Conservation (phyloP, 1,140 invertebrate genomes). For the Sycophila sp. region DNA sequence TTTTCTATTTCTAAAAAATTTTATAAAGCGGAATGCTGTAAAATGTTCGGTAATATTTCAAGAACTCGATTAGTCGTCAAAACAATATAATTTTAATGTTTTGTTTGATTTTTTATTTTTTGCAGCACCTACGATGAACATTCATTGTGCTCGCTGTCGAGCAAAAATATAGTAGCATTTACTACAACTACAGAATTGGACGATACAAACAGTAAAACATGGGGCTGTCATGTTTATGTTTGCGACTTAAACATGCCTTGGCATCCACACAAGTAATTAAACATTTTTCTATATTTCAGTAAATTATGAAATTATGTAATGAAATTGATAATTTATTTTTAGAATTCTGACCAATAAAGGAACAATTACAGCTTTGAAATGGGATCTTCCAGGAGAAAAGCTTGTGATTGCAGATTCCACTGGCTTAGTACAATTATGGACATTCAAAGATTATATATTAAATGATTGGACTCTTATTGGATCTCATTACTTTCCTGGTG, state of each 20-base stretch:
- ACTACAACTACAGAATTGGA: constrained; percentile 77
- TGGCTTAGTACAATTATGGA: constrained; percentile 82
- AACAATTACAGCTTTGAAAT: constrained; percentile 81
- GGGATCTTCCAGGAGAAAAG: constrained; percentile 84
- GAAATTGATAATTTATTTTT: constrained; percentile 35
- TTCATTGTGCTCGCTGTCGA: constrained; percentile 77
- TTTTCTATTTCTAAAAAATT: constrained; percentile 16
- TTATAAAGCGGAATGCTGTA: too few relatives aligned
- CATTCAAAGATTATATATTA: constrained; percentile 79
- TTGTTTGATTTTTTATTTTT: constrained; percentile 40
- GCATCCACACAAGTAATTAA: constrained; percentile 77
- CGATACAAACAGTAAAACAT: constrained; percentile 73
- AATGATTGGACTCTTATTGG: constrained; percentile 79
- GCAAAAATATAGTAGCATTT: constrained; percentile 84
- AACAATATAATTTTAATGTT: too few relatives aligned
- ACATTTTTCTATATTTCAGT: constrained; percentile 13
- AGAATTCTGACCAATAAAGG: constrained; percentile 69
- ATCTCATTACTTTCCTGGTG: constrained; percentile 71
- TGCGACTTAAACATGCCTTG: constrained; percentile 88
- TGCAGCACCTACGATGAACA: constrained; percentile 65
- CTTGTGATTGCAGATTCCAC: constrained; percentile 79
- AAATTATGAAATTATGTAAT: not conserved
- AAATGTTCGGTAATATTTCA: too few relatives aligned
- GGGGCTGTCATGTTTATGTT: constrained; percentile 85
- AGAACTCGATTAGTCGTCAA: too few relatives aligned